Evolutionary conservation across 2,888 invertebrate genomes (phyloP).

Genomic region (Hesperia comma): DNA sequence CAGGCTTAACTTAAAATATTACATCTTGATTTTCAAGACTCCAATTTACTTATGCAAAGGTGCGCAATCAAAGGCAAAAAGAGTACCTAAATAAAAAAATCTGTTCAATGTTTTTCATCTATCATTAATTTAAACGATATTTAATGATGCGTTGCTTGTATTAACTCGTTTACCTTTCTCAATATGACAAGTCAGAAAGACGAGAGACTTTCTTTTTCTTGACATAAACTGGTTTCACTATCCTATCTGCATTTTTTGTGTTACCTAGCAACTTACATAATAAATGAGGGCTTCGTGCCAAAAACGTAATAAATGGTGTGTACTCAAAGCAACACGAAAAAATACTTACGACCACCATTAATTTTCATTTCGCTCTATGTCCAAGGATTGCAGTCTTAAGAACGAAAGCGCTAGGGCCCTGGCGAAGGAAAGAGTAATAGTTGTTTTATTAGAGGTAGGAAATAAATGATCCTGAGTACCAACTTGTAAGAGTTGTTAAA

Average conservation of each 20-base stretch:
- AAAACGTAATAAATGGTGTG: slow-evolving; percentile 80
- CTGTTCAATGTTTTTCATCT: no score
- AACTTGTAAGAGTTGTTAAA: slow-evolving; percentile 24
- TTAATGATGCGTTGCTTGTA: neutral
- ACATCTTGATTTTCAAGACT: no score
- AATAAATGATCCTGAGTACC: slow-evolving; percentile 30
- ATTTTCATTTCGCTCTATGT: slow-evolving; percentile 80
- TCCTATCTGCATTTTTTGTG: slow-evolving; percentile 67
- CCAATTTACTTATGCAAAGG: no score
- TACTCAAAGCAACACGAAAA: slow-evolving; percentile 83
- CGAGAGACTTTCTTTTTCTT: slow-evolving; percentile 17
- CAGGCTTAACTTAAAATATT: no score
- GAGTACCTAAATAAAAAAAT: no score
- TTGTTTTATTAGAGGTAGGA: slow-evolving; percentile 37
- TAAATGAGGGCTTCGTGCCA: slow-evolving; percentile 78
- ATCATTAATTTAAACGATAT: no score
- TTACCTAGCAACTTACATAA: slow-evolving; percentile 72
- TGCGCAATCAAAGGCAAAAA: no score
- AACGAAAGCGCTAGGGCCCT: slow-evolving; percentile 43
- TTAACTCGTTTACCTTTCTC: slow-evolving; percentile 1
- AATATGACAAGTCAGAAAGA: slow-evolving; percentile 15
- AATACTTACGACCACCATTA: slow-evolving; percentile 80
- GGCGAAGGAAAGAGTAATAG: slow-evolving; percentile 31
- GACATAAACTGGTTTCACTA: slow-evolving; percentile 47
- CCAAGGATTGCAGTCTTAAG: slow-evolving; percentile 74